phyloP scores from a whole-genome alignment of 2,113 vertebrate species.

The Passerina amoena region DNA sequence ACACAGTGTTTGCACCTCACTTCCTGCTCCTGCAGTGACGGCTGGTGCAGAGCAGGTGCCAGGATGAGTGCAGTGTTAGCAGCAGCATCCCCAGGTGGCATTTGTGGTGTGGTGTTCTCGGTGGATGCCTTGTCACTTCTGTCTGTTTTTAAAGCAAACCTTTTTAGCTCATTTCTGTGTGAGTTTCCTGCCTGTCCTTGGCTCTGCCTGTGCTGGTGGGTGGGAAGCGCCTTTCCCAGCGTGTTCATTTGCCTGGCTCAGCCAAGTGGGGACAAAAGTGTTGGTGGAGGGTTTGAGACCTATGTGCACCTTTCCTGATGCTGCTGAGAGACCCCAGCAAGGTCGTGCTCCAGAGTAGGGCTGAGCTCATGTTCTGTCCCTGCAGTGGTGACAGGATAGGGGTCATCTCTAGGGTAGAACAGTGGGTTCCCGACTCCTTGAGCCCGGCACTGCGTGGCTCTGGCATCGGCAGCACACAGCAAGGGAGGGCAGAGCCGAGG shows the following conservation, averaged over 20 bases:
- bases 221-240: neutral
- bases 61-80: neutral
- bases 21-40: rapidly evolving
- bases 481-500: neutral
- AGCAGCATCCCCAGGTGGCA: neutral
- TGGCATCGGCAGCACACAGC: neutral
- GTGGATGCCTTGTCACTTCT: neutral
- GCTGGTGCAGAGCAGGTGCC: neutral
- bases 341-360: neutral
- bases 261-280: neutral
- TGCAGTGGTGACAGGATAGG: neutral
- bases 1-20: neutral
- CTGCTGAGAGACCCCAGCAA: neutral
- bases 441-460: neutral
- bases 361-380: neutral
- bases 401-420: neutral
- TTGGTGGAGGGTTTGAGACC: neutral
- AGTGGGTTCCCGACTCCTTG: rapidly evolving
- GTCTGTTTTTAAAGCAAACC: conserved; percentile 39
- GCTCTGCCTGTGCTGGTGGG: neutral
- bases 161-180: neutral
- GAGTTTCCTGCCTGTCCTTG: neutral
- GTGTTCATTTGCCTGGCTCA: neutral
- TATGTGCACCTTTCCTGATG: neutral
- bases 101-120: rapidly evolving